phyloP scores from a whole-genome alignment of 2,797 vertebrate genomes.

The Acanthiza pusilla region DNA sequence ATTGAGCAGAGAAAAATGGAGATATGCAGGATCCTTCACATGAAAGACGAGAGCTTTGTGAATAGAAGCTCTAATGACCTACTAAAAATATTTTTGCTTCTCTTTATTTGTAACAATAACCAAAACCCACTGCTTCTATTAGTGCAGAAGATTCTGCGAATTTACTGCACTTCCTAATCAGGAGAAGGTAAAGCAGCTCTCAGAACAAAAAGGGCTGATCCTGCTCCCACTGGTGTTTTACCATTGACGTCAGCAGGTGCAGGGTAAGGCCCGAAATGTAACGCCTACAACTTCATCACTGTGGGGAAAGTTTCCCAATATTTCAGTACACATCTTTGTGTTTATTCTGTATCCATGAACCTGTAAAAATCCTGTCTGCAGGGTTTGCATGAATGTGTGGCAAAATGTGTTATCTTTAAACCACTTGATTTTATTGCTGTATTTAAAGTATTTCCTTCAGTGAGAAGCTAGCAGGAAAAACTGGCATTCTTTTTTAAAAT shows the following conservation, averaged over 20 bases:
- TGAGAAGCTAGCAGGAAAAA: constrained; percentile 68
- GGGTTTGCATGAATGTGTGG: constrained; percentile 74
- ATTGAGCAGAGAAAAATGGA: neutral
- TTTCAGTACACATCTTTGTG: constrained; percentile 46
- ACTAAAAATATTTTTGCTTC: constrained; percentile 31
- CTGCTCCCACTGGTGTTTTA: constrained; percentile 36
- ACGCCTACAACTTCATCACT: constrained; percentile 51
- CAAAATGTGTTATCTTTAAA: constrained; percentile 73
- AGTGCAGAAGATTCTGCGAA: constrained; percentile 17
- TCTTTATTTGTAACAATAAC: constrained; percentile 12
- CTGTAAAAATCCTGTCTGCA: constrained; percentile 68
- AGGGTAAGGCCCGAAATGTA: constrained; percentile 24
- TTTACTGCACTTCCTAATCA: constrained; percentile 27
- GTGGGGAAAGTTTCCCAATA: constrained; percentile 57
- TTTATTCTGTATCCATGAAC: constrained; percentile 62
- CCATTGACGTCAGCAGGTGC: constrained; percentile 15
- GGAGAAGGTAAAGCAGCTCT: constrained; percentile 48
- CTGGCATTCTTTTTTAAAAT: constrained; percentile 73
- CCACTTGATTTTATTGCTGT: constrained; percentile 77
- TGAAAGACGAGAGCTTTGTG: neutral
- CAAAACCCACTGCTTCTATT: neutral
- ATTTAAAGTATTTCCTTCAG: constrained; percentile 76
- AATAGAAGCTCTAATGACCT: neutral
- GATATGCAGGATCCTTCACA: neutral
- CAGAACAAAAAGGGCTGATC: constrained; percentile 30